Evolutionary conservation across 2,113 vertebrate genomes (phyloP).

Genomic region (Cyanocitta stelleri): DNA sequence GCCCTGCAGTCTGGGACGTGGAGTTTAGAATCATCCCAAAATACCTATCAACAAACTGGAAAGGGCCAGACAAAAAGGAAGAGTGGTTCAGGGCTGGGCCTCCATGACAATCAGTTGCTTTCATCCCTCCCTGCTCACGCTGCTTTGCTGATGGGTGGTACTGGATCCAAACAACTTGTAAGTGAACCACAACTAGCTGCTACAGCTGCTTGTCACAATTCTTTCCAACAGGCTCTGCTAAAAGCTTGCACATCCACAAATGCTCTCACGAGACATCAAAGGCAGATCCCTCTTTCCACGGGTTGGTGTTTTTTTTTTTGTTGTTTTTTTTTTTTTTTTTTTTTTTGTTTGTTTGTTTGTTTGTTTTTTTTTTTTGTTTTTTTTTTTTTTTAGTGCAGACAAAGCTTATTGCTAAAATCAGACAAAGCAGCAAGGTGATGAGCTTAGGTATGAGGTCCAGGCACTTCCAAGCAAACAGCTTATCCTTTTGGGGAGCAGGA

Average conservation of each 20-base stretch:
- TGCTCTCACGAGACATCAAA: fast-evolving
- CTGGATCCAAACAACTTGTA: background rate
- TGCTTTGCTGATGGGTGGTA: background rate
- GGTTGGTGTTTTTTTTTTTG: too few species aligned
- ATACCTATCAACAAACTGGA: fast-evolving
- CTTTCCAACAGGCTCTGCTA: background rate
- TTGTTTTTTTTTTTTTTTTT: too few species aligned
- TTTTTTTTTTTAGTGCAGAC: background rate
- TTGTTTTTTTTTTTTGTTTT: too few species aligned
- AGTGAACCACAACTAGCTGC: background rate
- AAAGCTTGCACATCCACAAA: background rate
- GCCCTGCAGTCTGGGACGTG: background rate
- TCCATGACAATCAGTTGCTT: background rate
- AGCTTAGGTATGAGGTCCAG: background rate
- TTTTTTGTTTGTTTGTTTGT: too few species aligned
- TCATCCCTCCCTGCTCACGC: background rate
- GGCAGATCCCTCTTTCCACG: background rate
- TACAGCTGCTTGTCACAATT: background rate
- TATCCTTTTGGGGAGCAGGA: background rate
- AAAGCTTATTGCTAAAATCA: background rate
- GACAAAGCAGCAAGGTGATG: background rate
- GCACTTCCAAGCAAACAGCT: background rate
- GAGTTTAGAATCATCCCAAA: background rate
- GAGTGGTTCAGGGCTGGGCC: background rate
- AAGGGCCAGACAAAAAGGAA: background rate